Percentiles rank a stretch among this genome's conserved stretches.
These are phyloP conservation scores for Eurypyga helias DNA, from an alignment of 2,113 vertebrate genomes.

Conservation along the genomic window DNA sequence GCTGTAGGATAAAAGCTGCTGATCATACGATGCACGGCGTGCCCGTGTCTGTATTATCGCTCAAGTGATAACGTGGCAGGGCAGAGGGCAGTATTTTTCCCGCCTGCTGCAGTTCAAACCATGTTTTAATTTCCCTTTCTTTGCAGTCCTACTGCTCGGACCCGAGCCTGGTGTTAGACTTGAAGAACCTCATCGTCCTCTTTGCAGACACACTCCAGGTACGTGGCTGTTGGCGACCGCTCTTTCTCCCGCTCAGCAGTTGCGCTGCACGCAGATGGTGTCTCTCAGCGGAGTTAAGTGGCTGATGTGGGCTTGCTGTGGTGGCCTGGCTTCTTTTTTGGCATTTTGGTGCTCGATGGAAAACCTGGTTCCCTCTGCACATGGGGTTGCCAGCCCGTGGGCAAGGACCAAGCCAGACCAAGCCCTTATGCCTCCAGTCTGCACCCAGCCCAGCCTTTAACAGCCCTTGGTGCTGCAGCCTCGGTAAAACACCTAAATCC, in stretches of 20 bases:
- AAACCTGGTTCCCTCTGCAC: rapidly evolving
- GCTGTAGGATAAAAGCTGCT: neutral
- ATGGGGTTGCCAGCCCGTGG: rapidly evolving
- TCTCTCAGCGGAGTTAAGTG: rapidly evolving
- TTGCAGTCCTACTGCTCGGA: conserved; percentile 94
- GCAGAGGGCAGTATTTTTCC: neutral
- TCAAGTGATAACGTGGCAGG: neutral
- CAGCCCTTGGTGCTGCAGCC: neutral
- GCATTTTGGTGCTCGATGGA: rapidly evolving
- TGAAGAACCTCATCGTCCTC: conserved; percentile 97
- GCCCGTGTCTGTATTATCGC: neutral
- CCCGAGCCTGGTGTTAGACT: conserved; percentile 91
- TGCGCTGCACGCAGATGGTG: rapidly evolving
- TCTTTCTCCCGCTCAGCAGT: rapidly evolving
- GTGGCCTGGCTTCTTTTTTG: no score
- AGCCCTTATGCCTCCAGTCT: neutral
- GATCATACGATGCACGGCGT: rapidly evolving
- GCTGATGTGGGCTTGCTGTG: neutral
- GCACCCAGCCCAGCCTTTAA: neutral
- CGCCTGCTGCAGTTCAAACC: neutral
- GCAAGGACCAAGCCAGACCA: neutral
- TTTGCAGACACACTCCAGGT: conserved; percentile 98
- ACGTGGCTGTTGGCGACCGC: neutral
- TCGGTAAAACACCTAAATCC: rapidly evolving
- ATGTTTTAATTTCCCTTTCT: neutral